Conservation (phyloP, 92 coral and sea anemone species). For the Nematostella vectensis region DNA sequence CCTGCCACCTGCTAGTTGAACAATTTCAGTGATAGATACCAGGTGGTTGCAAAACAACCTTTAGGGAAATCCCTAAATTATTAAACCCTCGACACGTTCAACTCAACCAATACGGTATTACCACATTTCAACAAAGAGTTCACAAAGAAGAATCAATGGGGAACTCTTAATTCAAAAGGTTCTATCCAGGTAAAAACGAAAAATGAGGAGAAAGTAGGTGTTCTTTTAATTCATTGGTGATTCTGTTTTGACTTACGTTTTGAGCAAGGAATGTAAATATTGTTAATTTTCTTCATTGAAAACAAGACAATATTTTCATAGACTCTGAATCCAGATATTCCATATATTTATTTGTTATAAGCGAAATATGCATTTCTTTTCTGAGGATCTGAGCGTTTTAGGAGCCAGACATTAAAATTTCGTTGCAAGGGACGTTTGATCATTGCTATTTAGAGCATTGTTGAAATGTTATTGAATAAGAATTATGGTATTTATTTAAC, state of each 20-base stretch:
- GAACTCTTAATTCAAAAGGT: not conserved
- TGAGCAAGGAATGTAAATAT: constrained; percentile 31
- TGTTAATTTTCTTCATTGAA: no score
- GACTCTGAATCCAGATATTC: no score
- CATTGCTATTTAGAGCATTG: no score
- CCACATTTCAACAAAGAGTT: constrained; percentile 1
- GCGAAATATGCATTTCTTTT: no score
- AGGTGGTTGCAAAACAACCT: no score
- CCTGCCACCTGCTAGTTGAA: constrained; percentile 28
- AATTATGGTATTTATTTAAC: no score
- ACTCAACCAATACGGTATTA: constrained; percentile 1
- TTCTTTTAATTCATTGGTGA: not conserved
- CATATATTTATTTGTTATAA: no score
- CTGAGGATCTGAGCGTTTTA: no score
- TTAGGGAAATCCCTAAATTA: not conserved
- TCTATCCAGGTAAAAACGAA: constrained; percentile 1
- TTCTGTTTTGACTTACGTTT: constrained; percentile 4
- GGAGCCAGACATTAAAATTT: no score
- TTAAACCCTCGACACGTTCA: constrained; percentile 1
- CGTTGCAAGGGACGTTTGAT: no score
- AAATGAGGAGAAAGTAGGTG: constrained; percentile 2
- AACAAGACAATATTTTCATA: no score
- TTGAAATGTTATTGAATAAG: no score
- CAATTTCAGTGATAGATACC: constrained; percentile 18
- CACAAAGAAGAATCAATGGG: not conserved